Base-by-base conservation (phyloP, 2,888 invertebrate species). In the Mimas tiliae region DNA sequence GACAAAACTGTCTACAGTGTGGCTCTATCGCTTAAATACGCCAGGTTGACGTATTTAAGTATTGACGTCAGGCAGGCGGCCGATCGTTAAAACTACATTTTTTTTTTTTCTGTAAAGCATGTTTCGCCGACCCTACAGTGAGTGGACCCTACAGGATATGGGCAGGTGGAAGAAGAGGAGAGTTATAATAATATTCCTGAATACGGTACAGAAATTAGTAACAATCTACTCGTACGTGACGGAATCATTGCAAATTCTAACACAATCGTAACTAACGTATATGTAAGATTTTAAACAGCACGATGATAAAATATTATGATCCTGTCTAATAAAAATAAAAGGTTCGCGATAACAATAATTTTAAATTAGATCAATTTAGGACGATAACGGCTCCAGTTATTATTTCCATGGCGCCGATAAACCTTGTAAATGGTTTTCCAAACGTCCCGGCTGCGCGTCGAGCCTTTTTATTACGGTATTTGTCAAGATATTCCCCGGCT, bases 381-480 rank as follows among this genome's bases (percentile, higher is more conserved):
- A 88, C 86, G 90, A 91, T 91, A 91, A 91, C 89, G 90, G 90
- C 89, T 83, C 80, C 89, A 87, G 91, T 91, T 92, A 93, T 92
- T 92, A 92, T 92, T 93, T 91, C 91, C 91, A 92, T 91, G 83
- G 91, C 90, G 86, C 82, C 91, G 88, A 92, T 92, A 93, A 93
- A 92, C 85, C 90, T 92, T 90, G 90, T 89, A 89, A 92, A 93
- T 91, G 90, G 92, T 89, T 92, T 92, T 91, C 89, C 92, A 89
- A 92, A 91, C 89, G 90, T 85, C 87, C 88, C 85, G 85, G 86
- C 83, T 77, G 89, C 84, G 86, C 87, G 85, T 83, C 83, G 87
- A 87, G 89, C 86, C 88, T 88, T 91, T 92, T 92, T 93, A 93
- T 91, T 90, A 85, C 85, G 91, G 86, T 89, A 90, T 92, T 92